Conservation (phyloP, 2,888 invertebrate species). For the Cephus spinipes region DNA sequence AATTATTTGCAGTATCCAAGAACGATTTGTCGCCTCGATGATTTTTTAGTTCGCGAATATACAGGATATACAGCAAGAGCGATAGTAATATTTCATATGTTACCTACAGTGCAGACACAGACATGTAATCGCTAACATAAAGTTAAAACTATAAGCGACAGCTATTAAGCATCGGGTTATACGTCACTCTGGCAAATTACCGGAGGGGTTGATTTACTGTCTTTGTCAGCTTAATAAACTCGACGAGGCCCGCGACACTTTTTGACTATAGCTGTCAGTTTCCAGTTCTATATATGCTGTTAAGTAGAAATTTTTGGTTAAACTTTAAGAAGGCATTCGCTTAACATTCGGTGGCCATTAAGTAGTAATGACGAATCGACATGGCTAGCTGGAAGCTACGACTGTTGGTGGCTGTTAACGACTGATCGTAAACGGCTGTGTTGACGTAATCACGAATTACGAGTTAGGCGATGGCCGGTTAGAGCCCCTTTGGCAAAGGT, state of each 20-base stretch:
- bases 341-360: neutral
- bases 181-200: neutral
- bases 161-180: neutral
- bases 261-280: neutral
- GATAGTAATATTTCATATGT: too few species aligned
- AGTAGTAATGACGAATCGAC: neutral
- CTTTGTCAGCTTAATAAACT: neutral
- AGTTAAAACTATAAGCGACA: neutral
- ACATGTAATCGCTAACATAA: neutral
- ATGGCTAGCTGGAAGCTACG: neutral
- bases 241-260: neutral
- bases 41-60: neutral
- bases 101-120: neutral
- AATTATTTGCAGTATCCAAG: neutral
- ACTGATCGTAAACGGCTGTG: neutral
- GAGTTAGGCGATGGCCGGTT: neutral
- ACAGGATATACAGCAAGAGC: neutral
- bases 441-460: slow-evolving; percentile 17
- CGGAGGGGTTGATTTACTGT: neutral
- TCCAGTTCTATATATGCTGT: neutral
- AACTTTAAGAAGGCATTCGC: neutral
- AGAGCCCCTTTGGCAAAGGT: neutral
- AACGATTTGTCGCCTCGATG: neutral
- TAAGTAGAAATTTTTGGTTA: neutral
- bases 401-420: neutral